Evolutionary conservation across 2,113 vertebrate species (phyloP), one percentile per base, ranked within the genome.

Genomic region (Gambusia holbrooki): DNA sequence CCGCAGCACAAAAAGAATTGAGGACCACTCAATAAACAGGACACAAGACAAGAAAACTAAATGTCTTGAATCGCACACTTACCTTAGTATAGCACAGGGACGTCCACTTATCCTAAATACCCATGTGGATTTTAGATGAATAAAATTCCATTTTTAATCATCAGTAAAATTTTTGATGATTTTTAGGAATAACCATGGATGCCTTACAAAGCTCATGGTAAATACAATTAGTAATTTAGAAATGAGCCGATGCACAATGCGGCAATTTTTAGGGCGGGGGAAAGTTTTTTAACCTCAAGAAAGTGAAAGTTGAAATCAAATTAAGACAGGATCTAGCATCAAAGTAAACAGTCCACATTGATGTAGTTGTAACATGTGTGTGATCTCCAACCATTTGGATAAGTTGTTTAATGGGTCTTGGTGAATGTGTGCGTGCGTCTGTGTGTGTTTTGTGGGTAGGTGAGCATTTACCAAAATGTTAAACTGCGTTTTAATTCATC

Each of bases 1-100:
- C 74, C 58, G 70, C 63, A 37, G 60, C 67, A 79, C 77, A 70
- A 77, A 86, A 76, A 74, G 54, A 85, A 76, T 66, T 37, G 58
- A 80, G 73, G 74, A 87, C 69, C 75, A 86, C 74, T 54, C 60
- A 71, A 69, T 67, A 82, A 69, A 81, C 68, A 48, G 58, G 69
- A 77, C 22, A 81, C 69, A 79, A 70, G 27, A 22, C 17, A 71
- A 71, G 66, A 75, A 74, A 84, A 78, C 66, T 69, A 76, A 85
- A 84, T 65, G 63, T 62, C 74, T 86, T 61, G 80, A 77, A 83
- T 70, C 62, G 25, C 81, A 84, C 51, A 79, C 77, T 84, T 74
- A 68, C 68, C 65, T 60, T 17, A 42, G 35, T 79, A 72, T 73
- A 70, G 85, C 74, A 78, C 66, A 78, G 58, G 22, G 54, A 82